Percentiles rank a stretch among this genome's conserved stretches.
phyloP scores from a whole-genome alignment of 2,797 vertebrate genomes.

The Naso thynnoides region DNA sequence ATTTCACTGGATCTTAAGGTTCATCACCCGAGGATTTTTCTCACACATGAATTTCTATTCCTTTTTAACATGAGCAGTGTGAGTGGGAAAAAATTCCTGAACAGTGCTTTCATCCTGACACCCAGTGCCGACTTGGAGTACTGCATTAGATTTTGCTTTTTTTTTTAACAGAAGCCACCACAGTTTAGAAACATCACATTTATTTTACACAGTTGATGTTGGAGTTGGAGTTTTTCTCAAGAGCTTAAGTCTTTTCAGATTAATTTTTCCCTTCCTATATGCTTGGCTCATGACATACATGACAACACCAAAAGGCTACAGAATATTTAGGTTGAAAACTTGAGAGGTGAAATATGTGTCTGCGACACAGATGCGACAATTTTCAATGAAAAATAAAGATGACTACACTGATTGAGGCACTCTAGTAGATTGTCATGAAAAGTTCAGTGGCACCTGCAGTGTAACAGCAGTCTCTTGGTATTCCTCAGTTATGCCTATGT shows the following conservation, averaged over 20 bases:
- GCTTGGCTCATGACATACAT: background rate
- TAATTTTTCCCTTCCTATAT: too few species aligned
- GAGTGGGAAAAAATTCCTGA: background rate
- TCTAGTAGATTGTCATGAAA: conserved; percentile 14
- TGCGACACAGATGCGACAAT: background rate
- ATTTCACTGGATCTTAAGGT: conserved; percentile 23
- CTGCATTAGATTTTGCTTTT: background rate
- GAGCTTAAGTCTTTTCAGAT: background rate
- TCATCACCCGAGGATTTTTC: conserved; percentile 34
- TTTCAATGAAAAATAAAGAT: background rate
- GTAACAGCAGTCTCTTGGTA: conserved; percentile 4
- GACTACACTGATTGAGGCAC: conserved; percentile 19
- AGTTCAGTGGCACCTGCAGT: conserved; percentile 26
- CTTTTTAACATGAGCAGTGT: background rate
- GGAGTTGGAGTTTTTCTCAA: background rate
- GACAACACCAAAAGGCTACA: conserved; percentile 4
- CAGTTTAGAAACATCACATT: conserved; percentile 49
- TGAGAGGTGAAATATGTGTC: background rate
- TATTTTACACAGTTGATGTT: conserved; percentile 44
- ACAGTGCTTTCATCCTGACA: conserved; percentile 57
- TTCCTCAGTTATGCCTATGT: background rate
- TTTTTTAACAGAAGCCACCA: background rate
- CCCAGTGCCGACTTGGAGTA: conserved; percentile 49
- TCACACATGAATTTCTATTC: conserved; percentile 1
- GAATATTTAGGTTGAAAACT: background rate